phyloP scores from a whole-genome alignment of 2,797 vertebrate genomes.

The Thamnophis elegans region DNA sequence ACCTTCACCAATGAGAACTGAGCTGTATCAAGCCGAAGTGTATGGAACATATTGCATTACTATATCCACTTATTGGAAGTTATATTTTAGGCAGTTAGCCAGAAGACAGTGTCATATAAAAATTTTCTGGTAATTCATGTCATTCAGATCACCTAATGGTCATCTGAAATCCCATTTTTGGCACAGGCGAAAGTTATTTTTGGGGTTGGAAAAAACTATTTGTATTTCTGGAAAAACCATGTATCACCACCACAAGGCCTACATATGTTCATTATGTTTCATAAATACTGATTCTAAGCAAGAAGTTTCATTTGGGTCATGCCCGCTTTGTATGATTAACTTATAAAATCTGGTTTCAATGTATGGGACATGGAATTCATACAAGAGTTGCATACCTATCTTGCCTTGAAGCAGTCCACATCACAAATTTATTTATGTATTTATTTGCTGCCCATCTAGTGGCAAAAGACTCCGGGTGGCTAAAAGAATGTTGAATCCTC shows the following conservation, averaged over 20 bases:
- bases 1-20: background rate
- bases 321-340: background rate
- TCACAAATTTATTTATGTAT: background rate
- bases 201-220: background rate
- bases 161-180: background rate
- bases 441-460: background rate
- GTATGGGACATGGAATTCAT: background rate
- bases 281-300: background rate
- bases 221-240: background rate
- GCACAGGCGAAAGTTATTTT: background rate
- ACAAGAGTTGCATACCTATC: background rate
- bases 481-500: background rate
- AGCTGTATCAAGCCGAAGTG: background rate
- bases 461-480: background rate
- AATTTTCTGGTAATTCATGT: background rate
- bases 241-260: background rate
- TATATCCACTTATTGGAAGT: background rate
- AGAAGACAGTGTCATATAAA: background rate
- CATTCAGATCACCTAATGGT: background rate
- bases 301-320: background rate
- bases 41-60: background rate
- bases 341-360: background rate
- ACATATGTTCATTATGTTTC: background rate
- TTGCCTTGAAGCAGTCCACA: background rate
- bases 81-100: background rate